A percentile compares a stretch with the other conserved stretches of the same genome.
These are phyloP conservation scores for Conistra vaccinii DNA, from an alignment of 2,888 invertebrate genomes.

Conservation along the genomic window DNA sequence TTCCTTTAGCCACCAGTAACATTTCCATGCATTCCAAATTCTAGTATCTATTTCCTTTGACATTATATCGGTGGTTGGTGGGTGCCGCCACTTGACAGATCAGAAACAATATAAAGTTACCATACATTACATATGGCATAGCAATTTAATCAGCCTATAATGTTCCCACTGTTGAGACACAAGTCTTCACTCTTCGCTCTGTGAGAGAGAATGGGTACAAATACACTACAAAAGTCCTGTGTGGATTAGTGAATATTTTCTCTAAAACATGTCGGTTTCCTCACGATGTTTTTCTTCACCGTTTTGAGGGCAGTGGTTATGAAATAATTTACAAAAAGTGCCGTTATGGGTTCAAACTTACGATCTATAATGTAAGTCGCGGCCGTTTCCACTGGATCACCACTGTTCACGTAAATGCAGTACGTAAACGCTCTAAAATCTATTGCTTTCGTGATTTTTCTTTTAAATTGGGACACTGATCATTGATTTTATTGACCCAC, in stretches of 20 bases:
- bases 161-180: not conserved
- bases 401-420: not conserved
- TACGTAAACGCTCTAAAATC: not conserved
- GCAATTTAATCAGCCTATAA: not conserved
- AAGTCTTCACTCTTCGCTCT: not conserved
- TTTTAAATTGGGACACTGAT: not conserved
- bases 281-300: not conserved
- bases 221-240: not conserved
- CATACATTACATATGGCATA: not conserved
- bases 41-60: no score
- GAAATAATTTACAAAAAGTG: not conserved
- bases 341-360: not conserved
- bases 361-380: not conserved
- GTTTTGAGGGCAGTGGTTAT: not conserved
- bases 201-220: not conserved
- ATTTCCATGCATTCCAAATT: not conserved
- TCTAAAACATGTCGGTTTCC: not conserved
- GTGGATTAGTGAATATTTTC: not conserved
- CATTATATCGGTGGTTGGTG: no score
- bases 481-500: conserved; percentile 25
- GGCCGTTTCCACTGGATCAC: not conserved
- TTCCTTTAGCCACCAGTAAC: not conserved
- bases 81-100: no score
- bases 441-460: not conserved
- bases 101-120: no score